Base-by-base conservation (phyloP, 1,140 invertebrate species). In the Manduca sexta region DNA sequence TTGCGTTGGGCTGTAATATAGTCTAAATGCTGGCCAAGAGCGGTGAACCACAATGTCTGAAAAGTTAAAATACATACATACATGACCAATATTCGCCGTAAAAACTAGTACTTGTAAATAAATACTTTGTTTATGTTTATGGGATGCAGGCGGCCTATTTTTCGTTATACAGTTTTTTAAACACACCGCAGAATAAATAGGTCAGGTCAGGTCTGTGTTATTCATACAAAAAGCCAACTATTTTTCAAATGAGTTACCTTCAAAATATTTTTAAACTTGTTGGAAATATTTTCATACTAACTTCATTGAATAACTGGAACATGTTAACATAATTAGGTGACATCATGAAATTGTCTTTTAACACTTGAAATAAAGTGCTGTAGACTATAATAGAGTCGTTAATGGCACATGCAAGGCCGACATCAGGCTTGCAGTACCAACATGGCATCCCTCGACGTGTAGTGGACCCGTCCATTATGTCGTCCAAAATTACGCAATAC, bases 381-480 rank as follows among this genome's bases (percentile, higher is more conserved):
- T 52, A 35, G 14, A 60, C 38, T 10, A 60, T 39, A n/a, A 43
- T 66, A 8, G 89, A 88, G 84, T 98, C 97, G 82, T 97, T 98
- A 14, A 97, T 88, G 6, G 95, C 96, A 17, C 41, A 35, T 6
- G 82, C 86, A 0, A 93, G 42, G 3, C 94, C 95, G 31, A 96
- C 90, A 52, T 90, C 88, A 17, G 93, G 89, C 58, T 91, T 81
- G 60, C 86, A 87, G 83, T 97, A 94, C 97, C 97, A 98, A 73
- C 95, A 96, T 1, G 90, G 90, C 62, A 92, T 89, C 33, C 95
- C 95, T 49, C 96, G 86, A 29, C 97, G 85, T 1, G 89, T 91
- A 45, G 88, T 77, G 13, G 94, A 93, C 13, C 88, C 74, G 82
- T 98, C 96, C 90, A 97, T 95, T 12, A 98, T 91, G 77, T 98